Evolutionary conservation across 2,113 vertebrate species (phyloP).

Genomic region (Apodemus speciosus): DNA sequence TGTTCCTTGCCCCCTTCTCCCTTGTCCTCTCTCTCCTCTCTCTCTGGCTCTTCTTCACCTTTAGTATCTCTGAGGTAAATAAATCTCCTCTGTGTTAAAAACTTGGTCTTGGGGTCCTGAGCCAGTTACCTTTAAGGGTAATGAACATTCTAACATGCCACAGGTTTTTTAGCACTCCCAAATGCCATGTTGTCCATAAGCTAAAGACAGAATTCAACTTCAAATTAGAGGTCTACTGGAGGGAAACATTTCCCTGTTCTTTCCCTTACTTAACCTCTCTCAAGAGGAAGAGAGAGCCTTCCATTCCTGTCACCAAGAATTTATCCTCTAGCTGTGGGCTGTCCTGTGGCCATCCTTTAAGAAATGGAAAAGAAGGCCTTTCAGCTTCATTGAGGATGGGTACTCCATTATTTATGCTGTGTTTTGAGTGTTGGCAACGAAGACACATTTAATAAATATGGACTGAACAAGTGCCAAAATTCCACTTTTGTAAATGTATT

Average conservation of each 20-base stretch:
- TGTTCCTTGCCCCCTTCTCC: background rate
- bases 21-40: background rate
- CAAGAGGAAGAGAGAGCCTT: background rate
- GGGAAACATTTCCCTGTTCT: background rate
- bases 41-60: background rate
- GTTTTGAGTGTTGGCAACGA: slow-evolving; percentile 4
- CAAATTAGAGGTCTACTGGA: background rate
- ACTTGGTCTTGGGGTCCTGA: background rate
- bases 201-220: background rate
- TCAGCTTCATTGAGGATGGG: background rate
- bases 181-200: background rate
- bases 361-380: background rate
- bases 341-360: background rate
- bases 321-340: background rate
- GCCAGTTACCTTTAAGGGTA: background rate
- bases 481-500: slow-evolving; percentile 15
- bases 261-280: background rate
- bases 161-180: background rate
- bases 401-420: background rate
- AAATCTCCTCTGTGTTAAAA: background rate
- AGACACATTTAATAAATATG: background rate
- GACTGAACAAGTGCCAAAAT: background rate
- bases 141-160: background rate
- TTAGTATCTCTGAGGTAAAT: background rate
- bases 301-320: background rate